phyloP scores from a whole-genome alignment of 2,888 invertebrate species.

The Mythimna loreyi region DNA sequence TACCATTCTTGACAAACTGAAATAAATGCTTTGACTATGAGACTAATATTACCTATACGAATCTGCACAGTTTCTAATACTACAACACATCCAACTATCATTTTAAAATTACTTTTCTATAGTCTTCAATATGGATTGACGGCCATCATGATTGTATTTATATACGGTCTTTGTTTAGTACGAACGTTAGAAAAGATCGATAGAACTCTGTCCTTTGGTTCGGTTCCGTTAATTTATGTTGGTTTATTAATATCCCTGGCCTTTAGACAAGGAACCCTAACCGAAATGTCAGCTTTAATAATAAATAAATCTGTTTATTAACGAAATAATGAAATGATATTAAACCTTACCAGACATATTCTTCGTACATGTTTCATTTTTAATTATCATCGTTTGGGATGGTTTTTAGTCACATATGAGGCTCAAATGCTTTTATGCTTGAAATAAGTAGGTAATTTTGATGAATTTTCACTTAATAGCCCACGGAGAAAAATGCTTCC shows the following conservation, averaged over 20 bases:
- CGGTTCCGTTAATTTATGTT: constrained; percentile 6
- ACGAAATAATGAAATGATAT: constrained; percentile 4
- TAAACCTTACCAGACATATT: not conserved
- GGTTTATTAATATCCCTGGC: constrained; percentile 26
- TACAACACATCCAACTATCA: not conserved
- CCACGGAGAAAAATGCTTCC: too few species aligned
- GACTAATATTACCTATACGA: not conserved
- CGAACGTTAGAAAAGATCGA: constrained; percentile 42
- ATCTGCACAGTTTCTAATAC: not conserved
- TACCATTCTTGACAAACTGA: too few species aligned
- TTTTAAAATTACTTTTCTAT: constrained; percentile 4
- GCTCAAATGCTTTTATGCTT: not conserved
- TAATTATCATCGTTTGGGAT: not conserved
- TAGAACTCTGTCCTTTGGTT: constrained; percentile 20
- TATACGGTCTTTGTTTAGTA: constrained; percentile 1
- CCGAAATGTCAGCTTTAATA: constrained; percentile 32
- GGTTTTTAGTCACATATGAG: not conserved
- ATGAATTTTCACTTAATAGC: too few species aligned
- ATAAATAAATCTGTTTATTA: not conserved
- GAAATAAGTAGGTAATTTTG: not conserved
- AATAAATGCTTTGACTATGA: too few species aligned
- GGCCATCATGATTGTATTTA: constrained; percentile 15
- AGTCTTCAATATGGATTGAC: constrained; percentile 10
- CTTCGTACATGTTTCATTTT: not conserved
- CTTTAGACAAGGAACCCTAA: not conserved